Conservation (phyloP, 2,888 invertebrate species). For the Ophioninae sp. region DNA sequence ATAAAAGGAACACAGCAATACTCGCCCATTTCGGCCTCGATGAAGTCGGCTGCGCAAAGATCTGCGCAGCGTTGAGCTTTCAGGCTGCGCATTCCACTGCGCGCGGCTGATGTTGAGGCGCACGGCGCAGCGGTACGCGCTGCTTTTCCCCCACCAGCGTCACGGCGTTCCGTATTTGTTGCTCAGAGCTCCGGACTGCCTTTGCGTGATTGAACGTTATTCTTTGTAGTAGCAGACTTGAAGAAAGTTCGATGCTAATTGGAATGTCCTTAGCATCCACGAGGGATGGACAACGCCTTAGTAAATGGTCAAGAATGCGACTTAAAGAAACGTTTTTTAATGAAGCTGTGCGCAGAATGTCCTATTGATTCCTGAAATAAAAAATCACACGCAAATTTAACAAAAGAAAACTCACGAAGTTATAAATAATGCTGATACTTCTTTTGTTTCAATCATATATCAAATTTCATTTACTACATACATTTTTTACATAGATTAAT, state of each 20-base stretch:
- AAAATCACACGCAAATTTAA: too few species aligned
- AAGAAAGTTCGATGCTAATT: neutral
- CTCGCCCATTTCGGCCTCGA: neutral
- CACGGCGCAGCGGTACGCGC: neutral
- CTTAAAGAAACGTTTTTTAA: neutral
- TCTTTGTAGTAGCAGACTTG: neutral
- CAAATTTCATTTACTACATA: too few species aligned
- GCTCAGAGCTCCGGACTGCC: neutral
- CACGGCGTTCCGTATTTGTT: neutral
- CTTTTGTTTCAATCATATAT: too few species aligned
- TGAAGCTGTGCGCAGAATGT: neutral
- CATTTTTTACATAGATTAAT: too few species aligned
- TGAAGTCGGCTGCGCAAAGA: neutral
- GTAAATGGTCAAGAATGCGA: neutral
- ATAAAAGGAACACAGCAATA: neutral
- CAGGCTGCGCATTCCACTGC: neutral
- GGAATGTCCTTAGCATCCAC: neutral
- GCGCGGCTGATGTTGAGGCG: neutral
- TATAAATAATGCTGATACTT: too few species aligned
- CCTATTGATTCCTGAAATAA: too few species aligned
- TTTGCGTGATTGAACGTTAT: neutral
- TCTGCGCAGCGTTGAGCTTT: neutral
- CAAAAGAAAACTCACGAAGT: too few species aligned
- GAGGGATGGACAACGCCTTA: neutral
- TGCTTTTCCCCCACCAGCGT: neutral